Conservation (phyloP, 2,888 invertebrate genomes). For the Lasioglossum oenotherae region DNA sequence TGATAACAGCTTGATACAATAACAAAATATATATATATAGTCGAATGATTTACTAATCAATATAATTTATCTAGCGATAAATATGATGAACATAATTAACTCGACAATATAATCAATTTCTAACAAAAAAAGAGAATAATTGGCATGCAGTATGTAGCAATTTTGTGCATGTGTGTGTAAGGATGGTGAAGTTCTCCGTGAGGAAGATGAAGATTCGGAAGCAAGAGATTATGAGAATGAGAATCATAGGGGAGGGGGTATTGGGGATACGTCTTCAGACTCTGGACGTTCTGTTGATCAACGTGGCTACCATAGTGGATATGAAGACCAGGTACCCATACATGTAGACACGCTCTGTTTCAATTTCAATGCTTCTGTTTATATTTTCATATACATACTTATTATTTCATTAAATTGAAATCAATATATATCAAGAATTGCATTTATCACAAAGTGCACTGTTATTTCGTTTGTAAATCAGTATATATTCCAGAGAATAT, state of each 20-base stretch:
- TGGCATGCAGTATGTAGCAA: constrained; percentile 81
- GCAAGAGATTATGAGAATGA: constrained; percentile 80
- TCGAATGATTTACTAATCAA: constrained; percentile 23
- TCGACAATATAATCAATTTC: constrained; percentile 37
- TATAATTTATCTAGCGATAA: constrained; percentile 9
- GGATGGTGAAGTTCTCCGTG: constrained; percentile 84
- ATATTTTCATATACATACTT: constrained; percentile 5
- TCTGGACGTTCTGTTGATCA: constrained; percentile 80
- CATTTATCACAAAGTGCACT: constrained; percentile 16
- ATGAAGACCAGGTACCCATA: constrained; percentile 82
- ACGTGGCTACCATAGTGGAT: constrained; percentile 80
- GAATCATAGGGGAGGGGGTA: constrained; percentile 78
- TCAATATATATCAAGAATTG: not conserved
- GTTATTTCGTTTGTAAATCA: constrained; percentile 6
- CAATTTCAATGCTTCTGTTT: constrained; percentile 34
- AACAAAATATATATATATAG: not conserved
- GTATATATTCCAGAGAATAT: not conserved
- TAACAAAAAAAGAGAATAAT: constrained; percentile 61
- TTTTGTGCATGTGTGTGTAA: constrained; percentile 83
- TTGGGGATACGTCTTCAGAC: constrained; percentile 79
- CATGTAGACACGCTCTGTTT: constrained; percentile 55
- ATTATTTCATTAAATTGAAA: not conserved
- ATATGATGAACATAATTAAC: constrained; percentile 41
- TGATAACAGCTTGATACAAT: constrained; percentile 1
- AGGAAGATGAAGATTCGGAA: constrained; percentile 84